Evolutionary conservation across 2,797 vertebrate genomes (phyloP).

Genomic region (Parambassis ranga): DNA sequence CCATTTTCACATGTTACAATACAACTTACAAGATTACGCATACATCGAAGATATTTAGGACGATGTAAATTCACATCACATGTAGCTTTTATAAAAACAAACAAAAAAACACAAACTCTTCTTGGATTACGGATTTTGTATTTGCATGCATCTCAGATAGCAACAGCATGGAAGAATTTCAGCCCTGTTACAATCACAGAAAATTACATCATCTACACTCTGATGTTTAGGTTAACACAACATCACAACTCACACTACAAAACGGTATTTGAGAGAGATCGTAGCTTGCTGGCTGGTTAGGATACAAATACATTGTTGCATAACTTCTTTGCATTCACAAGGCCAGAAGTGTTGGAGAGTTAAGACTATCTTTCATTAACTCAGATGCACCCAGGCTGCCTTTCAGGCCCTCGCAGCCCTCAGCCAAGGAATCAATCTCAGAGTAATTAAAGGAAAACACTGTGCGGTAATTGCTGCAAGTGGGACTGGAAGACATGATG

Average conservation of each 20-base stretch:
- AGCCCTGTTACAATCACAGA: slow-evolving; percentile 62
- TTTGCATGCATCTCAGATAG: slow-evolving; percentile 88
- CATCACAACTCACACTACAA: slow-evolving; percentile 68
- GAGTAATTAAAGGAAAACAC: slow-evolving; percentile 92
- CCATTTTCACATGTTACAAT: slow-evolving; percentile 65
- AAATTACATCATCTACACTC: slow-evolving; percentile 61
- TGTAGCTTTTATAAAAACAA: slow-evolving; percentile 59
- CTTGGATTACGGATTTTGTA: slow-evolving; percentile 74
- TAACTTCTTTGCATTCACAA: slow-evolving; percentile 83
- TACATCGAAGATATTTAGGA: slow-evolving; percentile 53
- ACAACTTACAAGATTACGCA: slow-evolving; percentile 76
- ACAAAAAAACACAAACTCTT: slow-evolving; percentile 65
- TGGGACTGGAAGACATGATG: slow-evolving; percentile 88
- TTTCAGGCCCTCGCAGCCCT: slow-evolving; percentile 83
- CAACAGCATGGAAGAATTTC: slow-evolving; percentile 83
- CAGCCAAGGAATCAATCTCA: slow-evolving; percentile 86
- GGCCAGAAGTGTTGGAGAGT: slow-evolving; percentile 93
- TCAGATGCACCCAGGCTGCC: slow-evolving; percentile 76
- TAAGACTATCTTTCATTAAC: slow-evolving; percentile 89
- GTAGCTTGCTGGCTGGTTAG: slow-evolving; percentile 68
- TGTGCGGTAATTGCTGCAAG: slow-evolving; percentile 86
- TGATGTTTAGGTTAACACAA: slow-evolving; percentile 61
- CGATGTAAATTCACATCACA: slow-evolving; percentile 84
- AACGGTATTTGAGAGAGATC: slow-evolving; percentile 53
- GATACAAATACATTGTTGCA: slow-evolving; percentile 62